phyloP scores from a whole-genome alignment of 2,797 vertebrate species.

The Cyclura pinguis region DNA sequence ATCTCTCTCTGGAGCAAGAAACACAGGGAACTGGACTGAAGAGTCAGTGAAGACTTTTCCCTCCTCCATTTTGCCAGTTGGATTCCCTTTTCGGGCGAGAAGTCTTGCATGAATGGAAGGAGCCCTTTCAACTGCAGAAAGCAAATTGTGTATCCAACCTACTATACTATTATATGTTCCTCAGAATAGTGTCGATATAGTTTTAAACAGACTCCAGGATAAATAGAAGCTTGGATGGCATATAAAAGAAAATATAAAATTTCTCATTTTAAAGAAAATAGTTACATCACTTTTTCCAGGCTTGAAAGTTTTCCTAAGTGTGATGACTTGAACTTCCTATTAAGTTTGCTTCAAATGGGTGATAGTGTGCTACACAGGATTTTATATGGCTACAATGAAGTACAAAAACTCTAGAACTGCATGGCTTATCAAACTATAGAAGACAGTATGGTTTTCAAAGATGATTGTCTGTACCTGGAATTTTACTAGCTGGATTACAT shows the following conservation, averaged over 20 bases:
- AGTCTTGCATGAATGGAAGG: not conserved
- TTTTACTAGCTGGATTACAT: conserved; percentile 71
- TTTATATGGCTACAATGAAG: conserved; percentile 46
- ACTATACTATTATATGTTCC: conserved; percentile 5
- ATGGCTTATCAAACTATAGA: not conserved
- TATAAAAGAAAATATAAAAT: conserved; percentile 41
- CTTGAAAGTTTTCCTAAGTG: conserved; percentile 35
- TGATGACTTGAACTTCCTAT: conserved; percentile 62
- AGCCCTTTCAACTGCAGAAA: not conserved
- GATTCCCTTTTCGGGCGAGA: not conserved
- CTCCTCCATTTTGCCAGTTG: not conserved
- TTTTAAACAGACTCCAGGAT: conserved; percentile 45
- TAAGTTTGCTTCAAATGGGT: conserved; percentile 41
- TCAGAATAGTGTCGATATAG: conserved; percentile 16
- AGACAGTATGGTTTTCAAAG: conserved; percentile 29
- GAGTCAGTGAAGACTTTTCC: not conserved
- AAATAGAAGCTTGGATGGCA: conserved; percentile 50
- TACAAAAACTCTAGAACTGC: conserved; percentile 45
- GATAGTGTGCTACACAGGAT: not conserved
- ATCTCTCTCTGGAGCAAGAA: not conserved
- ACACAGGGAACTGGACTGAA: not conserved
- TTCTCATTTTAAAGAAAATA: conserved; percentile 51
- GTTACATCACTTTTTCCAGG: conserved; percentile 35
- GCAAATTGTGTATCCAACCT: not conserved
- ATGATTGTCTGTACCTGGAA: not conserved